phyloP scores from a whole-genome alignment of 23 tunicate species.

The Halocynthia aurantium region DNA sequence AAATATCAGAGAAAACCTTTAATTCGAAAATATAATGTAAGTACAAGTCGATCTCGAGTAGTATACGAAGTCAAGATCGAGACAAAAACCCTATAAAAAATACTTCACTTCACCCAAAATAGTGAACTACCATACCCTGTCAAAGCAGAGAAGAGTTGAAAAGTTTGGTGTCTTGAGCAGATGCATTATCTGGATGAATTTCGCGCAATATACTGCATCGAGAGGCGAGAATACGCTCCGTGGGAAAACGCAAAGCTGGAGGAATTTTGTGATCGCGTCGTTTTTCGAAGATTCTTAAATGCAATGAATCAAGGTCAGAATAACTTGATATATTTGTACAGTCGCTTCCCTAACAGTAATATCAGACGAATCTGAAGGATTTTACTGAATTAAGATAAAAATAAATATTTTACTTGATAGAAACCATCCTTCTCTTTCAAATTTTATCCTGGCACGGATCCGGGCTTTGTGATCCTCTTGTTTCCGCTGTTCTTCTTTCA shows the following conservation, averaged over 20 bases:
- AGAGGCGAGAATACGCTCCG: conserved; percentile 80
- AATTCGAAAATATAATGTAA: no score
- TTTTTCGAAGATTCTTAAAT: conserved; percentile 81
- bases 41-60: no score
- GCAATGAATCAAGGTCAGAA: background rate
- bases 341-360: no score
- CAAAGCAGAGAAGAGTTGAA: conserved; percentile 93
- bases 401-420: conserved; percentile 61
- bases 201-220: conserved; percentile 97
- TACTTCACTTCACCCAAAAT: background rate
- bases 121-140: conserved; percentile 33
- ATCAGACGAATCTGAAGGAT: background rate
- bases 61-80: background rate
- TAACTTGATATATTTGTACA: background rate
- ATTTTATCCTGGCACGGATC: conserved; percentile 64
- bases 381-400: background rate
- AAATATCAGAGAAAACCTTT: conserved; percentile 91
- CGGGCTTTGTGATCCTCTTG: conserved; percentile 77
- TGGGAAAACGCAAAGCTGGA: conserved; percentile 92
- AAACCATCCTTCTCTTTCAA: conserved; percentile 78
- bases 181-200: conserved; percentile 80
- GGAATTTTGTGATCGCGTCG: conserved; percentile 97
- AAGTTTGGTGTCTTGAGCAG: conserved; percentile 75
- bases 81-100: background rate
- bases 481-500: conserved; percentile 87